Evolutionary conservation across 2,113 vertebrate species (phyloP).

Genomic region (Hippoglossus stenolepis): DNA sequence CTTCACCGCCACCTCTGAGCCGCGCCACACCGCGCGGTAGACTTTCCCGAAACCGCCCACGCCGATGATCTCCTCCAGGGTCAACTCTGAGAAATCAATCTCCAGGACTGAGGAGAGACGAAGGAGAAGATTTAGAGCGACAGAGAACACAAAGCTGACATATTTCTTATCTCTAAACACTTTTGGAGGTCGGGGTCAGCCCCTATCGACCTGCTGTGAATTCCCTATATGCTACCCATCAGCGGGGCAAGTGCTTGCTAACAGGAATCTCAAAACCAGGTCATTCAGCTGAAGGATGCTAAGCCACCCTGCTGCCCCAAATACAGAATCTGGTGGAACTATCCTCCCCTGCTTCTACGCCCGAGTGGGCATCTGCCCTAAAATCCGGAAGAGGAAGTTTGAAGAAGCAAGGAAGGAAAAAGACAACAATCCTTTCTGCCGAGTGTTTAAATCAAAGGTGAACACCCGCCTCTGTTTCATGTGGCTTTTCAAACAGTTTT

Average conservation of each 20-base stretch:
- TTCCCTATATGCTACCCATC: no score
- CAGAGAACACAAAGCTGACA: conserved; percentile 14
- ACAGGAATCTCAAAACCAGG: conserved; percentile 51
- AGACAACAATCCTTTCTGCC: no score
- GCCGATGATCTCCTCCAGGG: conserved; percentile 96
- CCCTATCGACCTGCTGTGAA: neutral
- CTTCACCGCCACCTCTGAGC: conserved; percentile 94
- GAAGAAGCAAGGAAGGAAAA: no score
- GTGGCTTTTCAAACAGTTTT: neutral
- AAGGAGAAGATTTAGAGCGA: neutral
- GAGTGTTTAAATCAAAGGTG: neutral
- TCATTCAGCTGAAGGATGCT: conserved; percentile 45
- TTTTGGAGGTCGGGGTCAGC: conserved; percentile 4
- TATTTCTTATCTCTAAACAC: neutral
- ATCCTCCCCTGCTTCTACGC: conserved; percentile 15
- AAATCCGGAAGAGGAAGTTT: conserved; percentile 8
- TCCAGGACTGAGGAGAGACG: conserved; percentile 85
- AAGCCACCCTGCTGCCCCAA: conserved; percentile 48
- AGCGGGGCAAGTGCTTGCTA: neutral
- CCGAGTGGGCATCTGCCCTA: conserved; percentile 25
- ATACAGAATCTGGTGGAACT: conserved; percentile 37
- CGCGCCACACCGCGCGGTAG: conserved; percentile 93
- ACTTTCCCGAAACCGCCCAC: conserved; percentile 98
- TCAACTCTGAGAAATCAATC: conserved; percentile 93
- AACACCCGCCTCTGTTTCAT: no score